Evolutionary conservation across 2,888 invertebrate genomes (phyloP), one percentile per base, ranked within the genome.

Genomic region (Poecilobothrus nobilitatus): DNA sequence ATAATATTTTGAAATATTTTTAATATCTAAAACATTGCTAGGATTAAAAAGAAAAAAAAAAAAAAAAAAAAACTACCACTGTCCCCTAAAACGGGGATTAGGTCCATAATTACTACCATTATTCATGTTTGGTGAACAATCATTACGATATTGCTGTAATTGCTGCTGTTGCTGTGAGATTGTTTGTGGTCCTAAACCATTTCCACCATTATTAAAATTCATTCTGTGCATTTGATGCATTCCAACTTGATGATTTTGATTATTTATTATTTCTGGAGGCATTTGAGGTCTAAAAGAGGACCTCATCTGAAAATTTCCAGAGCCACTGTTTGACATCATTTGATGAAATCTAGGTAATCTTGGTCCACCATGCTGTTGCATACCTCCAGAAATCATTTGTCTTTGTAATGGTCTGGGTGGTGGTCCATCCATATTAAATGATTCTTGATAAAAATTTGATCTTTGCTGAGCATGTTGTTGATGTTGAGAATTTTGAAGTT

Each of bases 261-360:
- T 15, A 53, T 53, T 53, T 2, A 15, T n/a, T 6, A 53, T 53
- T 18, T 18, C n/a, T 41, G 9, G 12, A 18, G 53, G 53, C 6
- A 15, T 9, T 15, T 12, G 6, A 10, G 6, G 53, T 18, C 53
- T 53, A 53, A 53, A 53, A 53, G 9, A 37, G 4, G 69, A 66
- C 22, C 69, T 65, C 69, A 69, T 67, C 2, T 67, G 65, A 63
- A 67, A 67, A 53, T 53, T 53, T 21, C 69, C 69, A 1, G 37
- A 9, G 20, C 53, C 64, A 44, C n/a, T 62, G 18, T 65, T 53
- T 53, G 53, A 12, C 53, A 53, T 53, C 53, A 53, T 53, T 53
- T 67, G 69, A 69, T 69, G 69, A 44, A 69, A 69, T 18, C 69
- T 67, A 7, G 61, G 69, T 9, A 67, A 63, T 21, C 69, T 67